Conservation (phyloP, 1,140 invertebrate genomes). For the Listronotus bonariensis region DNA sequence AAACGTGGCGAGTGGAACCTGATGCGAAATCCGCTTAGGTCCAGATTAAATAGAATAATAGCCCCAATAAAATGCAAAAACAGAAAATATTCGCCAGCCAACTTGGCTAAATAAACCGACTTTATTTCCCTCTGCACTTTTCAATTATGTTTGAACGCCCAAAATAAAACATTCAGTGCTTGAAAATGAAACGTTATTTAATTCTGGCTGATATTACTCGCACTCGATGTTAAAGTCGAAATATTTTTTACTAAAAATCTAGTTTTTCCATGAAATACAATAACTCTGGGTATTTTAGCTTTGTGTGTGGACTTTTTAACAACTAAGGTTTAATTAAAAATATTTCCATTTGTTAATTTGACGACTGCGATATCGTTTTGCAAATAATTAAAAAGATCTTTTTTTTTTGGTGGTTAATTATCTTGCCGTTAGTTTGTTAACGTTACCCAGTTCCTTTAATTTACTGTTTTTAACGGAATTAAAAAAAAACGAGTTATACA, state of each 20-base stretch:
- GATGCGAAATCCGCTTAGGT: constrained; percentile 43
- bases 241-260: constrained; percentile 20
- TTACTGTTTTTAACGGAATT: too few relatives aligned
- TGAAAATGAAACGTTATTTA: constrained; percentile 34
- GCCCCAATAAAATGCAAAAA: constrained; percentile 42
- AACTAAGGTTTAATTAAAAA: constrained; percentile 18
- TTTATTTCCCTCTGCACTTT: constrained; percentile 33
- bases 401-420: too few relatives aligned
- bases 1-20: constrained; percentile 20
- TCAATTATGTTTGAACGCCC: constrained; percentile 31
- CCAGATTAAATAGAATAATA: constrained; percentile 48
- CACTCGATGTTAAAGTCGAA: constrained; percentile 24
- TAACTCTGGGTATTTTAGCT: constrained; percentile 13
- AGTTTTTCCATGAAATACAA: constrained; percentile 4
- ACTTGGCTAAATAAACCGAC: constrained; percentile 36
- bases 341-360: constrained; percentile 20
- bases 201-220: constrained; percentile 26
- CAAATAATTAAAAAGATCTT: too few relatives aligned
- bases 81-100: constrained; percentile 41
- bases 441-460: too few relatives aligned
- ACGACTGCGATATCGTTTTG: background rate
- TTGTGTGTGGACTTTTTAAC: constrained; percentile 8
- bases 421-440: too few relatives aligned
- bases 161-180: constrained; percentile 25
- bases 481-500: too few relatives aligned